These are phyloP conservation scores for Leptothorax acervorum DNA, from an alignment of 2,888 invertebrate genomes.

Conservation along the genomic window DNA sequence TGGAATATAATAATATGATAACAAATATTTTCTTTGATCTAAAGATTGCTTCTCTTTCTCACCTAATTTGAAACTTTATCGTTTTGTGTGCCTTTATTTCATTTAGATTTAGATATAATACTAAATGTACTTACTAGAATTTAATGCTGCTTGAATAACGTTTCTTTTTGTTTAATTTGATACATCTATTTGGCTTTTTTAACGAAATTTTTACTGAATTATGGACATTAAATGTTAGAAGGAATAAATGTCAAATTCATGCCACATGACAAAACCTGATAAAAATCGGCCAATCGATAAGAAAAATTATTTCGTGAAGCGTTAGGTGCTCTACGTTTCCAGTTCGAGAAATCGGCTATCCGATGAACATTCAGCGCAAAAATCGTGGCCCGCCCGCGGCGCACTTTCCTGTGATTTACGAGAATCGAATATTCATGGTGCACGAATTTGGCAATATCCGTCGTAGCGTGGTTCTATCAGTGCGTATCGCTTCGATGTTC, in stretches of 20 bases:
- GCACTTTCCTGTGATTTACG: constrained; percentile 64
- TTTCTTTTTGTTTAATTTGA: neutral
- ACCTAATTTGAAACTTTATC: neutral
- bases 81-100: neutral
- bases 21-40: neutral
- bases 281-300: neutral
- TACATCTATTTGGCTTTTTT: neutral
- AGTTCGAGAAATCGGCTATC: neutral
- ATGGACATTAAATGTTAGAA: neutral
- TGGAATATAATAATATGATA: neutral
- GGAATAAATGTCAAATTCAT: neutral
- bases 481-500: constrained; percentile 57
- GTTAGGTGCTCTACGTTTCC: neutral
- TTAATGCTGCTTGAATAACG: neutral
- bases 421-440: constrained; percentile 76
- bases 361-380: constrained; percentile 27
- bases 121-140: neutral
- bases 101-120: neutral
- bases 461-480: constrained; percentile 70
- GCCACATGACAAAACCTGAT: neutral
- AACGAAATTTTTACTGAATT: neutral
- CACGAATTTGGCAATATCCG: constrained; percentile 81
- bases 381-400: constrained; percentile 1
- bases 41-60: neutral
- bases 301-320: constrained; percentile 19